phyloP scores from a whole-genome alignment of 2,797 vertebrate genomes.

The Eurystomus glaucurus region DNA sequence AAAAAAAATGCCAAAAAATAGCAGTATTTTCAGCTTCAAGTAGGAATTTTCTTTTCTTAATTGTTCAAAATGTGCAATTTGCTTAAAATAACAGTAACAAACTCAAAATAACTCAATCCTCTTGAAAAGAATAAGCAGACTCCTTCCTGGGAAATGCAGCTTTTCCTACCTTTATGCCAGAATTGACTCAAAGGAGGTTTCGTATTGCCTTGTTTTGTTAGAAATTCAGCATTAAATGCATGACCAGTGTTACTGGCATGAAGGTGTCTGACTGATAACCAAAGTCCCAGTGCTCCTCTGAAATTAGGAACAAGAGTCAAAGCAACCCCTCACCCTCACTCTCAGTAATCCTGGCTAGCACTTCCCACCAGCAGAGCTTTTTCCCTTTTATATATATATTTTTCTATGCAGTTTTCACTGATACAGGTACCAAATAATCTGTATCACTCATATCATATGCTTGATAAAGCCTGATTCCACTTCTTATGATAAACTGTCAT shows the following conservation, averaged over 20 bases:
- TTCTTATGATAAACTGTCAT: neutral
- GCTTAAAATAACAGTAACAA: neutral
- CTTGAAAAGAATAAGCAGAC: neutral
- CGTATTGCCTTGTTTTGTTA: neutral
- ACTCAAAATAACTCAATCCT: neutral
- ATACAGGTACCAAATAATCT: neutral
- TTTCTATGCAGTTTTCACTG: neutral
- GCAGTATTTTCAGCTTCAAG: neutral
- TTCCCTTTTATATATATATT: neutral
- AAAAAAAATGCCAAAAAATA: no score
- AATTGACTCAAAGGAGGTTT: neutral
- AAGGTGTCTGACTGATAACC: neutral
- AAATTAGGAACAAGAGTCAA: neutral
- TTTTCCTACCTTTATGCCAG: neutral
- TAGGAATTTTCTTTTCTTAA: neutral
- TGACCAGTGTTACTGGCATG: accelerated
- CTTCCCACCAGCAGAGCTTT: neutral
- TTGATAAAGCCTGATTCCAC: neutral
- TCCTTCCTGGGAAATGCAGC: neutral
- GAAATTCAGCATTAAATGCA: neutral
- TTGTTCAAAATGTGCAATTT: neutral
- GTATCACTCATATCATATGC: accelerated
- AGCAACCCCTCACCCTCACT: neutral
- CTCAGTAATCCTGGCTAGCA: neutral
- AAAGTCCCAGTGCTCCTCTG: neutral